phyloP scores from a whole-genome alignment of 2,888 invertebrate genomes.

The Aphodius sticticus region DNA sequence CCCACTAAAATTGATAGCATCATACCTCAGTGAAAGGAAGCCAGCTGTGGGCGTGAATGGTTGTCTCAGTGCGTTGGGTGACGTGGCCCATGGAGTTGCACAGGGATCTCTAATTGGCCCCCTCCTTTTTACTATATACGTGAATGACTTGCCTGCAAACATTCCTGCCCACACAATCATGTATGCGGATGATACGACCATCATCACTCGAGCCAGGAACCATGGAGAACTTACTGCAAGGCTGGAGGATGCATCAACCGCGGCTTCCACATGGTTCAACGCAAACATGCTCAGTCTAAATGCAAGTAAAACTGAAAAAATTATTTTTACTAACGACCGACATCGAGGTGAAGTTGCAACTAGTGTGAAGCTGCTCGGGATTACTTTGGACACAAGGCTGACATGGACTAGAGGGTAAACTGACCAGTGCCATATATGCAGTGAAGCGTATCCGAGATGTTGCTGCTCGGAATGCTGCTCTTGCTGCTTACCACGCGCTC shows the following conservation, averaged over 20 bases:
- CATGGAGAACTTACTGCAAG: not conserved
- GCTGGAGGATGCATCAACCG: not conserved
- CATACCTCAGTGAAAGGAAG: not conserved
- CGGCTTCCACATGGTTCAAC: conserved; percentile 4
- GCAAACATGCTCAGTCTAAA: not conserved
- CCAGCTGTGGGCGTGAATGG: not conserved
- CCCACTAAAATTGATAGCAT: conserved; percentile 1
- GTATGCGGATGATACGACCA: not conserved
- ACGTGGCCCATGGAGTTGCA: not conserved
- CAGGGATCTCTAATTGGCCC: conserved; percentile 8
- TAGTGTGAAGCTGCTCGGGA: conserved; percentile 5
- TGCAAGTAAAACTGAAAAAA: conserved; percentile 11
- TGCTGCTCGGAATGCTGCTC: not conserved
- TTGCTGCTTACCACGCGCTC: not conserved
- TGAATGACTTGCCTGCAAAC: conserved; percentile 6
- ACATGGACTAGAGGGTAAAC: not conserved
- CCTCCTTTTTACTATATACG: not conserved
- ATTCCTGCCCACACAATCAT: not conserved
- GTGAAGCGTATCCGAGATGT: not conserved
- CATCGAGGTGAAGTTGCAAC: not conserved
- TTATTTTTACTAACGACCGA: not conserved
- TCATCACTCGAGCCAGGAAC: not conserved
- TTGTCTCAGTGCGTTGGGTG: not conserved
- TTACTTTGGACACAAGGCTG: conserved; percentile 13
- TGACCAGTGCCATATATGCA: not conserved